Evolutionary conservation across 2,113 vertebrate genomes (phyloP).

Genomic region (Mobula birostris): DNA sequence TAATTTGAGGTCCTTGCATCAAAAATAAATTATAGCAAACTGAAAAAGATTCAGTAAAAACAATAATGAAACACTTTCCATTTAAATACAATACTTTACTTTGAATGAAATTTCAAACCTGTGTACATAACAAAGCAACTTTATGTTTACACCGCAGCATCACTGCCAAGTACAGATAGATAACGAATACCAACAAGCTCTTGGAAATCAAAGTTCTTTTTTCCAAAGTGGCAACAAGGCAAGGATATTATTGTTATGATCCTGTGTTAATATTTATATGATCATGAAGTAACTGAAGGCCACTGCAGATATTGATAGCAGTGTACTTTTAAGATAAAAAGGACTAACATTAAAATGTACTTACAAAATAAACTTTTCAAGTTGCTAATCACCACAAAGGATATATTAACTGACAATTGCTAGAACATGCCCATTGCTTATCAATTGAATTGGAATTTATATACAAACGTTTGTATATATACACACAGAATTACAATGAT

Average conservation of each 20-base stretch:
- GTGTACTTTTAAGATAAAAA: background rate
- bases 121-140: slow-evolving; percentile 13
- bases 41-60: background rate
- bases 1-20: background rate
- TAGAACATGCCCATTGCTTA: background rate
- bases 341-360: background rate
- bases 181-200: background rate
- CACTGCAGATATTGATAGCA: background rate
- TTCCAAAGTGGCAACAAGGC: background rate
- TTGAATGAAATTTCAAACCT: slow-evolving; percentile 17
- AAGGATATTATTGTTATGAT: background rate
- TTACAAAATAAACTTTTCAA: slow-evolving; percentile 8
- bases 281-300: background rate
- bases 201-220: background rate
- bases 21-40: background rate
- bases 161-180: background rate
- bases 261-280: background rate
- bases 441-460: background rate
- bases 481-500: background rate
- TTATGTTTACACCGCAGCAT: background rate
- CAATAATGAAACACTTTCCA: background rate
- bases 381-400: background rate
- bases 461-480: background rate
- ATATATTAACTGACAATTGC: slow-evolving; percentile 11
- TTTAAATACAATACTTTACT: slow-evolving; percentile 33